phyloP scores from a whole-genome alignment of 1,140 invertebrate genomes.

The Tribolium madens region DNA sequence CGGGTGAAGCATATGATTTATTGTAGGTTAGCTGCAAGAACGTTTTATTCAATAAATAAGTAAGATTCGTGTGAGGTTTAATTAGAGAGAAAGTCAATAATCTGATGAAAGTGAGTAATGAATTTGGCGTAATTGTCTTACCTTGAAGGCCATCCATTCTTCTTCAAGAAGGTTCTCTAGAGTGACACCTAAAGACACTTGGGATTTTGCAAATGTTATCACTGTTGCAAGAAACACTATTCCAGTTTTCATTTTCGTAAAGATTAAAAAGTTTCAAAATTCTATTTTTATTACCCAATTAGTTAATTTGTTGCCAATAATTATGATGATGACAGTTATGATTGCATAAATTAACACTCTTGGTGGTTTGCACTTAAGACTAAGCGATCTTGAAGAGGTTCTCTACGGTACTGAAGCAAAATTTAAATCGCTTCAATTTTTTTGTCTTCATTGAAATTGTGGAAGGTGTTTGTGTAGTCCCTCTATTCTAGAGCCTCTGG shows the following conservation, averaged over 20 bases:
- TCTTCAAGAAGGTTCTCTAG: background rate
- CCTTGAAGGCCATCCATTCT: constrained; percentile 21
- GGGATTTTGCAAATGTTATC: background rate
- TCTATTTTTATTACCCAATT: background rate
- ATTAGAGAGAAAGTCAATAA: background rate
- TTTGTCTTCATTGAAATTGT: background rate
- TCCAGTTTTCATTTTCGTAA: background rate
- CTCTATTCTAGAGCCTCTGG: background rate
- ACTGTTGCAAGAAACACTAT: background rate
- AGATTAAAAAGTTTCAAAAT: background rate
- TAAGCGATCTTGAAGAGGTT: background rate
- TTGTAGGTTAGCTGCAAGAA: constrained; percentile 3
- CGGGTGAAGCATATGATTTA: background rate
- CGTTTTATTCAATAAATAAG: background rate
- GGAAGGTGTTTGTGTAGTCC: background rate
- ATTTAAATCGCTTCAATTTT: background rate
- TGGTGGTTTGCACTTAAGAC: background rate
- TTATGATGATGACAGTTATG: background rate
- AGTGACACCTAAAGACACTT: background rate
- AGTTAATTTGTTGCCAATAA: background rate
- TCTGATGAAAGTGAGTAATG: background rate
- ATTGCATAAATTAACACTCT: background rate
- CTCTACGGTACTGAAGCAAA: background rate
- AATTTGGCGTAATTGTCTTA: background rate
- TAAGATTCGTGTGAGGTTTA: background rate